Conservation (phyloP, 2,113 vertebrate genomes). For the Zingel zingel region DNA sequence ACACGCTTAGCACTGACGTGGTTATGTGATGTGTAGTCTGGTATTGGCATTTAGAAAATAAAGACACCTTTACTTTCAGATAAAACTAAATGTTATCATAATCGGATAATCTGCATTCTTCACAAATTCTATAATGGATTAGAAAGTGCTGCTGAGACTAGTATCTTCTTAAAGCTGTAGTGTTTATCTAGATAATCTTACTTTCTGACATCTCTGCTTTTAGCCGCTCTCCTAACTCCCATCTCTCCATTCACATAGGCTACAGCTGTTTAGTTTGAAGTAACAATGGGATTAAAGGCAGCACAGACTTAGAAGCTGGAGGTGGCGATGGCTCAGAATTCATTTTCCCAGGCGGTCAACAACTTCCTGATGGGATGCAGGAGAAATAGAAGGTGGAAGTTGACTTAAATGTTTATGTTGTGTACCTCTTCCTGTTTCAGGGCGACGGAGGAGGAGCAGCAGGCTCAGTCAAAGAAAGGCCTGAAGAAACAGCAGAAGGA, state of each 20-base stretch:
- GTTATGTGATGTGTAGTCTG: conserved; percentile 10
- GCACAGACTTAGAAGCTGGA: conserved; percentile 63
- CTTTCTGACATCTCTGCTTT: conserved; percentile 40
- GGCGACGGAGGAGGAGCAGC: conserved; percentile 84
- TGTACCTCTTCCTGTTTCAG: conserved; percentile 86
- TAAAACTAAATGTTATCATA: conserved; percentile 53
- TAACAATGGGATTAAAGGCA: conserved; percentile 79
- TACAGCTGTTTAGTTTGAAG: conserved; percentile 50
- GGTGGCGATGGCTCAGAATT: conserved; percentile 65
- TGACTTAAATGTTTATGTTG: conserved; percentile 88
- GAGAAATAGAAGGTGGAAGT: conserved; percentile 88
- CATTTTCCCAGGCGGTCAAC: conserved; percentile 92
- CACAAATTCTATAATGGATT: conserved; percentile 15
- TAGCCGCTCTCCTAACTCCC: conserved; percentile 21
- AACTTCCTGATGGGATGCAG: conserved; percentile 86
- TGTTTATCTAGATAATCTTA: conserved; percentile 46
- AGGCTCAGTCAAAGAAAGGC: conserved; percentile 87
- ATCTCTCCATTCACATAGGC: conserved; percentile 15
- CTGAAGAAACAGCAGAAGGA: conserved; percentile 90
- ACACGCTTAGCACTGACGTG: background rate
- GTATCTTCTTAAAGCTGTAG: background rate
- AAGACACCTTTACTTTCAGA: conserved; percentile 30
- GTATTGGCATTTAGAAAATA: conserved; percentile 37
- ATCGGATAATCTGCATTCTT: conserved; percentile 31
- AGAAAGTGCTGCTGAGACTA: conserved; percentile 18